Base-by-base conservation (phyloP, 2,888 invertebrate species). In the Lissocephala sabroskyi region DNA sequence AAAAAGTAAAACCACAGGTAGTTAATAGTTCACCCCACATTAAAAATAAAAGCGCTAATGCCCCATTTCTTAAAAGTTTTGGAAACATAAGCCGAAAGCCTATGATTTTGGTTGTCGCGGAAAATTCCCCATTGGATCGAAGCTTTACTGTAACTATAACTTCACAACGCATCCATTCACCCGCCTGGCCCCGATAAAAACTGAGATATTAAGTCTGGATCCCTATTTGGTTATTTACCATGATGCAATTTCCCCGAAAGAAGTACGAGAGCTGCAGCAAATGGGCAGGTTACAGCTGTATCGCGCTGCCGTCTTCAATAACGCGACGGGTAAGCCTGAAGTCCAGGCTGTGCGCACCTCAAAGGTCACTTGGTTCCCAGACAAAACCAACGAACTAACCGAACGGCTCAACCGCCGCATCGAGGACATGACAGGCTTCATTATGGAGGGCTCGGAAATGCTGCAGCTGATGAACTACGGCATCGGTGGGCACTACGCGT, bases 391-490 rank as follows among this genome's bases (percentile, higher is more conserved):
- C 1, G 26, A 59, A 1, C 17, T 60, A 1, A 61, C 59, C 0
- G 6, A 13, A n/a, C 52, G 55, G 1, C 19, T 79, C 2, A 62
- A 49, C 9, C 54, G 48, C 32, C 58, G 79, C 3, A 52, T 78
- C 1, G 29, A 13, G 2, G 73, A 79, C 56, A 70, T 78, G 65
- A 73, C 60, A 3, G 78, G 78, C 1, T 60, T 79, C 6, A 50
- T 66, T 16, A 9, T 65, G 37, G 10, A 16, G 0, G 52, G 39
- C 0, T 57, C 70, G 5, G 78, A 74, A 47, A 33, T 39, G 10
- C 30, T 73, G 7, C 68, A 79, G 59, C 54, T 79, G 0, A 66
- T 67, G 47, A 79, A 79, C 40, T 79, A 79, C 52, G 79, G 78
- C 0, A 35, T 79, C 1, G 79, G 78, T 3, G 79, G 79, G 1